phyloP scores from a whole-genome alignment of 2,797 vertebrate species.

The Rallus crepitans region DNA sequence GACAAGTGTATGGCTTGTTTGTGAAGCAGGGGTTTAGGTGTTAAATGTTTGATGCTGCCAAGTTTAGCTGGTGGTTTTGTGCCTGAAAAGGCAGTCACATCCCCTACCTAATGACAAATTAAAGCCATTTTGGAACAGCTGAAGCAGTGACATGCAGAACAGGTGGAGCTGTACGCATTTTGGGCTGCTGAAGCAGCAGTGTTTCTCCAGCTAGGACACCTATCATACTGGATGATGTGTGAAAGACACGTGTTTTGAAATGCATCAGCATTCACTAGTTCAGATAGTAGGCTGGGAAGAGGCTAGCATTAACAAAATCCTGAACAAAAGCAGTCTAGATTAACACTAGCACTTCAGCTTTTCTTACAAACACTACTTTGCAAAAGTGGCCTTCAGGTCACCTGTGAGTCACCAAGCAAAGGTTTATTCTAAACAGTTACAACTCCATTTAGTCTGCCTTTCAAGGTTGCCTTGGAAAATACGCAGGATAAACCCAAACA shows the following conservation, averaged over 20 bases:
- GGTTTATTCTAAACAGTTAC: neutral
- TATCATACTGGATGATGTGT: rapidly evolving
- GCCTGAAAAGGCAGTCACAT: neutral
- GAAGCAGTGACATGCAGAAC: neutral
- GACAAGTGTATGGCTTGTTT: neutral
- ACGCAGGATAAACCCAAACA: neutral
- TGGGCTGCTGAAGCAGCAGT: neutral
- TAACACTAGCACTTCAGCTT: neutral
- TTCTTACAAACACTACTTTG: neutral
- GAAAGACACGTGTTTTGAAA: neutral
- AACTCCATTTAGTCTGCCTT: neutral
- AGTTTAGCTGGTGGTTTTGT: neutral
- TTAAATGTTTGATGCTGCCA: neutral
- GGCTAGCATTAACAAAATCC: neutral
- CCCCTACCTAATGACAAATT: neutral
- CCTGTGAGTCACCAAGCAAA: neutral
- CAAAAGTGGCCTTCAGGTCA: neutral
- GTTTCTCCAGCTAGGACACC: neutral
- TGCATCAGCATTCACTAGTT: neutral
- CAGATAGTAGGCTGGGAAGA: neutral
- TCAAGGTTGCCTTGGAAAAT: neutral
- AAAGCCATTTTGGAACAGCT: neutral
- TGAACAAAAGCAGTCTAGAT: neutral
- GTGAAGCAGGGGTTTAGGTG: neutral
- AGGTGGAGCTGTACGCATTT: neutral